Base-by-base conservation (phyloP, 2,888 invertebrate genomes). In the Synergus itoensis region DNA sequence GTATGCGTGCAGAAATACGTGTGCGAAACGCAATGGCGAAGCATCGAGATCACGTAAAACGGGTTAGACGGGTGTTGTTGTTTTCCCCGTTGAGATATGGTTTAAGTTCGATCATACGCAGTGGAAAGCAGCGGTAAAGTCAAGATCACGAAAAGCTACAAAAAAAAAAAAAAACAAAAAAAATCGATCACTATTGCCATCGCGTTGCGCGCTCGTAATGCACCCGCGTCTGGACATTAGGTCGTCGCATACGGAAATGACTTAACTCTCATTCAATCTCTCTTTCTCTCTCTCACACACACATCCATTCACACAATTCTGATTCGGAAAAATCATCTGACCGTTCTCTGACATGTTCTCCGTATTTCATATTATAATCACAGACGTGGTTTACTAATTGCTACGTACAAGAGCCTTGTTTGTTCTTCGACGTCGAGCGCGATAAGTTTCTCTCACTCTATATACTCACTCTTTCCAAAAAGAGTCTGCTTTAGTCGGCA, bases 351-450 rank as follows among this genome's bases (percentile, higher is more conserved):
- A 83, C 53, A 36, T 57, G 4, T 53, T 87, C 85, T 87, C 87
- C 85, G 83, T 84, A 87, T 88, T 86, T 84, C 85, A 88, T 88
- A 88, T 86, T 87, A 87, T 91, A 90, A 91, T 91, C 91, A 91
- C 91, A 91, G 91, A 89, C 88, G 89, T 86, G 86, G 88, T 89
- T 89, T 84, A 86, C 88, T 90, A 90, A 88, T 88, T 87, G 86
- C 89, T 91, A 90, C 88, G 86, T 88, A 87, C 90, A 90, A 83
- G 89, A 88, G 88, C 86, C 86, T 87, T 90, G 48, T 73, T 73
- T 86, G 82, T 84, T 81, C 79, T 85, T 85, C 81, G 81, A 86
- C 86, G 85, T 84, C 83, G 85, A 89, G 87, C 86, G 87, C 89
- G 88, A 87, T 85, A 85, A 86, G 79, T 87, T 81, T 78, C 81